Conservation (phyloP, 2,797 vertebrate genomes). For the Crenuchus spilurus region DNA sequence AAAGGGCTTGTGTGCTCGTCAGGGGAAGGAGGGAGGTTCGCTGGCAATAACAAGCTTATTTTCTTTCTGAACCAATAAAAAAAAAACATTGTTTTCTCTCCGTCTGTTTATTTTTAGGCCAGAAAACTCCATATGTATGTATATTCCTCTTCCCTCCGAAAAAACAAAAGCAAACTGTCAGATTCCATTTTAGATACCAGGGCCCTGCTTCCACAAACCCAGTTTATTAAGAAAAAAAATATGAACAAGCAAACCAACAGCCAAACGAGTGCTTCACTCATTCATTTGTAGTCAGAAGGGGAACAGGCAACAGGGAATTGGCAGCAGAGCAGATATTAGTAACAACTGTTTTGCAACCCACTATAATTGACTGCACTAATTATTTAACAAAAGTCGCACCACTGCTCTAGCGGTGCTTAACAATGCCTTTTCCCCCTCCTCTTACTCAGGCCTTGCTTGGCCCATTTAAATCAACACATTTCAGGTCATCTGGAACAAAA, state of each 20-base stretch:
- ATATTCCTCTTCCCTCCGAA: neutral
- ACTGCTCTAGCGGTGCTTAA: neutral
- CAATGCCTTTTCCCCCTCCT: neutral
- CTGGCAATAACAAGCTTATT: neutral
- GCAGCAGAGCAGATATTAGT: neutral
- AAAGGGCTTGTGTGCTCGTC: neutral
- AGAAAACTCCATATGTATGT: neutral
- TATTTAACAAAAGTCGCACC: neutral
- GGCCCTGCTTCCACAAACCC: neutral
- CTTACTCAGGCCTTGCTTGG: neutral
- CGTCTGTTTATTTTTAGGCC: neutral
- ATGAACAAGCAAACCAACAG: neutral
- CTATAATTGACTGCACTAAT: slow-evolving; percentile 10
- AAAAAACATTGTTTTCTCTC: neutral
- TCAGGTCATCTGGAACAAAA: neutral
- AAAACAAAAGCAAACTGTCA: neutral
- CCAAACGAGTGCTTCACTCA: neutral
- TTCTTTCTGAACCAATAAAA: neutral
- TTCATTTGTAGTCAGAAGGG: neutral
- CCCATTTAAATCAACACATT: slow-evolving; percentile 7
- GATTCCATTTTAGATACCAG: neutral
- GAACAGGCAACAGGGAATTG: neutral
- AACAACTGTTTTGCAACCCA: slow-evolving; percentile 3
- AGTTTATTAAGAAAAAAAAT: neutral
- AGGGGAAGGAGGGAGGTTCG: neutral